A percentile compares a stretch with the other conserved stretches of the same genome.
phyloP scores from a whole-genome alignment of 1,140 invertebrate species.

The Halyomorpha halys region DNA sequence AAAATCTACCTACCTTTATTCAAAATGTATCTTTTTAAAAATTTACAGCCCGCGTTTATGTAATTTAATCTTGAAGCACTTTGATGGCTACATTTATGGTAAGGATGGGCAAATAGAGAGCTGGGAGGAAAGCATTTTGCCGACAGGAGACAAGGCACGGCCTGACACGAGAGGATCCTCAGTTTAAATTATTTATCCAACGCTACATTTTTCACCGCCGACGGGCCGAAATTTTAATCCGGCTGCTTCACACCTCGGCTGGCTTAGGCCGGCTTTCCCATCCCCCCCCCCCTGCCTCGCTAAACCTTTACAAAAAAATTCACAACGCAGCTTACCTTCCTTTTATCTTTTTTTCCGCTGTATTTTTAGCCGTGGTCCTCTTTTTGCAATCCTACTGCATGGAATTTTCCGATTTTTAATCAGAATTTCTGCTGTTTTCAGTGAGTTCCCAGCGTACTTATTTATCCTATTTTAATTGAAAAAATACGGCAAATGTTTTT shows the following conservation, averaged over 20 bases:
- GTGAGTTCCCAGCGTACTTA: too few species aligned
- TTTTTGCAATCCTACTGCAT: too few species aligned
- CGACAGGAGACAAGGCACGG: slow-evolving; percentile 3
- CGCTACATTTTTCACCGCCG: not conserved
- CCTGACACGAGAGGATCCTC: not conserved
- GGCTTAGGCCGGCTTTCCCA: not conserved
- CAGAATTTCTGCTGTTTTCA: too few species aligned
- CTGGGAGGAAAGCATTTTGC: not conserved
- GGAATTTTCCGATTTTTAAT: too few species aligned
- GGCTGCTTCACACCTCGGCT: not conserved
- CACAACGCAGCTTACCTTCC: not conserved
- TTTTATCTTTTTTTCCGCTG: too few species aligned
- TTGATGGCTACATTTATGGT: not conserved
- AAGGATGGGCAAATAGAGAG: not conserved
- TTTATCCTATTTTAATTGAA: too few species aligned
- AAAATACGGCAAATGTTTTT: too few species aligned
- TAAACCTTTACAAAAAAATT: not conserved
- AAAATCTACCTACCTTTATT: too few species aligned
- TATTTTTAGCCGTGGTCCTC: too few species aligned
- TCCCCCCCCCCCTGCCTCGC: not conserved
- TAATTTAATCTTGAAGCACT: too few species aligned
- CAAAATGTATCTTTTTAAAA: too few species aligned
- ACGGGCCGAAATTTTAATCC: slow-evolving; percentile 2
- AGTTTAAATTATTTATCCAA: not conserved
- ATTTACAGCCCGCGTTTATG: too few species aligned